Base-by-base conservation (phyloP, 2,113 vertebrate species). In the Glaucidium brasilianum region DNA sequence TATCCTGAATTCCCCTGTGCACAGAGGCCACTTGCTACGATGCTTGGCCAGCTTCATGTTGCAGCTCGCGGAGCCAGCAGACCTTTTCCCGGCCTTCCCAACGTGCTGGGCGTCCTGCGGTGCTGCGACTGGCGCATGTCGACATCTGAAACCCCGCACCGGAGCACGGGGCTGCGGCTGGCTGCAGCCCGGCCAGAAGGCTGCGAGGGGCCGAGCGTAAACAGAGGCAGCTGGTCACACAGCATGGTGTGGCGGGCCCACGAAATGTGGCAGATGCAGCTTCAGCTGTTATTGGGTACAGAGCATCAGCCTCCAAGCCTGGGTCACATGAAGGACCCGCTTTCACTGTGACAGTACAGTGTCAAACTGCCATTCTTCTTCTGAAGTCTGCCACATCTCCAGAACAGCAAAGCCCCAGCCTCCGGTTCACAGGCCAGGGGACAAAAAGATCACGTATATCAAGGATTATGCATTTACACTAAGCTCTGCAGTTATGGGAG, bases 211-310 rank as follows among this genome's bases (percentile, higher is more conserved):
- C 92, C 88, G 66, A 73, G 84, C 85, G 86, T 97, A 98, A 98
- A 97, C 98, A 98, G 98, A 97, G 97, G 98, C 98, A 98, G 98
- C 98, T 98, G 98, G 98, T 96, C 86, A 96, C 98, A 95, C 98
- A 98, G 98, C 98, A 97, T 97, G 98, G 95, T 96, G 98, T 96
- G 71, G 97, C 86, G 93, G 97, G 96, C 80, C 95, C 78, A 85
- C 86, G 97, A 94, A 97, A 96, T 55, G 10, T 93, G 93, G 97
- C 98, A 98, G 98, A 97, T 98, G 98, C 98, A 87, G 94, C 92
- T 97, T 98, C 98, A 98, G 98, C 98, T 98, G 98, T 92, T 98
- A 96, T 72, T 74, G 98, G 98, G 97, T 92, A 95, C 76, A 6
- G 91, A 98, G 98, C 98, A 49, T 97, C 94, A 47, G 95, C 96